Conservation (phyloP, 2,888 invertebrate species). For the Trissoscelio sp. region DNA sequence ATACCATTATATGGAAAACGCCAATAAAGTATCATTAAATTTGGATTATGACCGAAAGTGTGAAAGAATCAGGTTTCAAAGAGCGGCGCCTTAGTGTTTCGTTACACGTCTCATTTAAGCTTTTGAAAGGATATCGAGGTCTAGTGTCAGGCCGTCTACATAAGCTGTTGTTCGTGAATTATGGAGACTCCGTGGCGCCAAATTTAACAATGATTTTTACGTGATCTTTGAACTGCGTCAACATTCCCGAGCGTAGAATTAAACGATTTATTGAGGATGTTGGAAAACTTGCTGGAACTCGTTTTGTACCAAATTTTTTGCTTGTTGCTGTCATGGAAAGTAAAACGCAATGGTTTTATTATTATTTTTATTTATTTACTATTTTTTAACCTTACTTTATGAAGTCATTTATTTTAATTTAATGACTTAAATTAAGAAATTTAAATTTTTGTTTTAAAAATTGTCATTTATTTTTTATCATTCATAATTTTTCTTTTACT, state of each 20-base stretch:
- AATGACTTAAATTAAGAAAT: no score
- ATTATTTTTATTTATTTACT: no score
- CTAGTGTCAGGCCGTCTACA: constrained; percentile 22
- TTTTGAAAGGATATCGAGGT: constrained; percentile 47
- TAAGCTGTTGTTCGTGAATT: constrained; percentile 37
- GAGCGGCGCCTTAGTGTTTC: constrained; percentile 52
- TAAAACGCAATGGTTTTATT: no score
- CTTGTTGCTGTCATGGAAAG: no score
- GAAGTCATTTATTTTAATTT: no score
- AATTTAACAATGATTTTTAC: constrained; percentile 57
- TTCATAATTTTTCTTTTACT: no score
- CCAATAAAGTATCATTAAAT: constrained; percentile 63
- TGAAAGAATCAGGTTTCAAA: constrained; percentile 61
- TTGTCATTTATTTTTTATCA: no score
- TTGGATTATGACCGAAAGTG: constrained; percentile 54
- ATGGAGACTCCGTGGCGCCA: constrained; percentile 58
- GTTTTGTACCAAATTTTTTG: no score
- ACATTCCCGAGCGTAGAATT: not conserved
- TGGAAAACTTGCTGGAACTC: not conserved
- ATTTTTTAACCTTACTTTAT: no score
- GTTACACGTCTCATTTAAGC: constrained; percentile 61
- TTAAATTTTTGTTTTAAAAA: no score
- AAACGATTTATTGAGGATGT: constrained; percentile 1
- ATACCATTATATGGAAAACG: constrained; percentile 46
- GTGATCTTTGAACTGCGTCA: constrained; percentile 36